Evolutionary conservation across 2,113 vertebrate species (phyloP).

Genomic region (Eptatretus burgeri): DNA sequence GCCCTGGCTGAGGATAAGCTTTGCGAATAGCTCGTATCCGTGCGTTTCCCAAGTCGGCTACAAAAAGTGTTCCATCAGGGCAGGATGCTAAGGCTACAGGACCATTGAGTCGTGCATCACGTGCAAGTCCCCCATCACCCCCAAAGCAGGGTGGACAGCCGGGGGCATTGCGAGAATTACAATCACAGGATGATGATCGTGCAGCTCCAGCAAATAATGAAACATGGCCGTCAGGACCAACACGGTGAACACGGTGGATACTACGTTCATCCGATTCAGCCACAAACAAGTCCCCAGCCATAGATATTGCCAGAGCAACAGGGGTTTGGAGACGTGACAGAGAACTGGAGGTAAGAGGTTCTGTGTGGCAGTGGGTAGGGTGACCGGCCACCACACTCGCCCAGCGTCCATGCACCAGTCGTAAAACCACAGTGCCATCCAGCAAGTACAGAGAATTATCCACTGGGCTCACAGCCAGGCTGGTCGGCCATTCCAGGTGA

Average conservation of each 20-base stretch:
- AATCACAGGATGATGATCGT: slow-evolving; percentile 83
- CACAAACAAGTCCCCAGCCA: slow-evolving; percentile 59
- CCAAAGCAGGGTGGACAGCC: slow-evolving; percentile 31
- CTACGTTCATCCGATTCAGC: slow-evolving; percentile 85
- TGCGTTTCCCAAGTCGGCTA: slow-evolving; percentile 73
- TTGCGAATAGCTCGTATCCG: slow-evolving; percentile 64
- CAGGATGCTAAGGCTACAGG: slow-evolving; percentile 66
- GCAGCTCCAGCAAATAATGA: slow-evolving; percentile 63
- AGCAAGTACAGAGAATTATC: slow-evolving; percentile 81
- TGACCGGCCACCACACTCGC: slow-evolving; percentile 72
- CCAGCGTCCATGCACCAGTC: slow-evolving; percentile 89
- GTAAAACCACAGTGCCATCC: slow-evolving; percentile 81
- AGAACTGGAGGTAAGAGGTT: slow-evolving; percentile 41
- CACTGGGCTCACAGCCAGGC: slow-evolving; percentile 71
- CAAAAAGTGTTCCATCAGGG: slow-evolving; percentile 59
- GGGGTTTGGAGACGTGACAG: slow-evolving; percentile 14
- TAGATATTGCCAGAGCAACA: slow-evolving; percentile 53
- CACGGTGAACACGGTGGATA: slow-evolving; percentile 69
- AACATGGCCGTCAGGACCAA: slow-evolving; percentile 72
- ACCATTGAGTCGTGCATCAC: slow-evolving; percentile 61
- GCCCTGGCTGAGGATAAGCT: neutral
- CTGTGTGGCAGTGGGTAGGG: slow-evolving; percentile 83
- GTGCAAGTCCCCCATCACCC: slow-evolving; percentile 73
- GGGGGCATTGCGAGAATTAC: slow-evolving; percentile 16
- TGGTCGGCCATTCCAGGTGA: slow-evolving; percentile 85